A percentile compares a stretch with the other conserved stretches of the same genome.
phyloP scores from a whole-genome alignment of 1,140 invertebrate species.

The Psix sp. region DNA sequence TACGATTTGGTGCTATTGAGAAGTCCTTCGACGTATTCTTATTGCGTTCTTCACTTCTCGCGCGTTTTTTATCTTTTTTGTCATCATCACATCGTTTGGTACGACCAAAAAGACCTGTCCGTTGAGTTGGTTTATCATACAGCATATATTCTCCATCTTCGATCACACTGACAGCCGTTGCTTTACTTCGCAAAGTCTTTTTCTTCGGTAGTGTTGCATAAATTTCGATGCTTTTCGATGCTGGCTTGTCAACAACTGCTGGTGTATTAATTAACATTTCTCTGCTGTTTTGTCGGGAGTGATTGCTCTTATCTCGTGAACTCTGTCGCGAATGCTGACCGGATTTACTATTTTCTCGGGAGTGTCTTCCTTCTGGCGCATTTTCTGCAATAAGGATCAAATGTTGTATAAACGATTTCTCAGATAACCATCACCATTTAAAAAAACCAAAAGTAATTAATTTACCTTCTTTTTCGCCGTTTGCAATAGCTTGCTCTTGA shows the following conservation, averaged over 20 bases:
- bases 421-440: no score
- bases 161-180: constrained; percentile 79
- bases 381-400: constrained; percentile 75
- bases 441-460: background rate
- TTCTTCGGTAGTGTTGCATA: constrained; percentile 95
- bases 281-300: constrained; percentile 81
- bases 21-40: constrained; percentile 83
- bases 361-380: constrained; percentile 82
- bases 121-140: constrained; percentile 81
- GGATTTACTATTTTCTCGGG: constrained; percentile 84
- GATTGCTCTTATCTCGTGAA: constrained; percentile 80
- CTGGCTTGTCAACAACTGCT: constrained; percentile 77
- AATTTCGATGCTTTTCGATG: constrained; percentile 88
- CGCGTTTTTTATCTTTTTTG: constrained; percentile 86
- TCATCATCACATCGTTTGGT: constrained; percentile 84
- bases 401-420: no score
- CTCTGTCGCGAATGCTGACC: constrained; percentile 82
- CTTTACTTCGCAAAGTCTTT: constrained; percentile 82
- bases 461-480: constrained; percentile 72
- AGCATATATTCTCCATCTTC: constrained; percentile 84
- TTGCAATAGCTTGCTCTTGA: constrained; percentile 80
- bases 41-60: constrained; percentile 88
- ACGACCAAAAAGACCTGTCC: constrained; percentile 81
- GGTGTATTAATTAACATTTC: constrained; percentile 78
- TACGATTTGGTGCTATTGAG: constrained; percentile 79